These are phyloP conservation scores for Sussaba pulchella DNA, from an alignment of 2,888 invertebrate genomes.

Conservation along the genomic window DNA sequence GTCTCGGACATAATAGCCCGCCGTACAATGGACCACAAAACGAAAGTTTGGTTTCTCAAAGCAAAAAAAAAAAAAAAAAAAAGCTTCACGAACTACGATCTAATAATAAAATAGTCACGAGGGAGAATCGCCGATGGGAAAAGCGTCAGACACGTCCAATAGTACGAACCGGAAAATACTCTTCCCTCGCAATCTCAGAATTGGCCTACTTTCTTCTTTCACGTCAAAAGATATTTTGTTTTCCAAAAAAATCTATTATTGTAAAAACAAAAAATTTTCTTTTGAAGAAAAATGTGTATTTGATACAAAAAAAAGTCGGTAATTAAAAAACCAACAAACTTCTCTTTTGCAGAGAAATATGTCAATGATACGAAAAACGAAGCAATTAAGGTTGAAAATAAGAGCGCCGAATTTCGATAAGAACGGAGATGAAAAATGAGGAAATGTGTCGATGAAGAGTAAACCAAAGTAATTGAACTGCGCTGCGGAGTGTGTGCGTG, in stretches of 20 bases:
- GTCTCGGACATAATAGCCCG: constrained; percentile 21
- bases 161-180: too few species aligned
- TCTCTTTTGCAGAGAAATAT: background rate
- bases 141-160: too few species aligned
- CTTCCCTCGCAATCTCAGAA: too few species aligned
- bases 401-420: background rate
- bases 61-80: background rate
- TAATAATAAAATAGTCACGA: too few species aligned
- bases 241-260: too few species aligned
- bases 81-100: background rate
- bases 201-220: too few species aligned
- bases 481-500: background rate
- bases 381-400: background rate
- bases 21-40: constrained; percentile 11
- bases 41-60: constrained; percentile 28
- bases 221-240: too few species aligned
- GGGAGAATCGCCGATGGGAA: too few species aligned
- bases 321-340: too few species aligned
- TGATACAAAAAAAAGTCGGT: too few species aligned
- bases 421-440: constrained; percentile 6
- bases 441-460: constrained; percentile 20
- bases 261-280: too few species aligned
- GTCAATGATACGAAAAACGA: background rate
- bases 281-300: too few species aligned
- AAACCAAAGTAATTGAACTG: constrained; percentile 30